Evolutionary conservation across 2,888 invertebrate species (phyloP), one percentile per base, ranked within the genome.

Genomic region (Margaritifera margaritifera): DNA sequence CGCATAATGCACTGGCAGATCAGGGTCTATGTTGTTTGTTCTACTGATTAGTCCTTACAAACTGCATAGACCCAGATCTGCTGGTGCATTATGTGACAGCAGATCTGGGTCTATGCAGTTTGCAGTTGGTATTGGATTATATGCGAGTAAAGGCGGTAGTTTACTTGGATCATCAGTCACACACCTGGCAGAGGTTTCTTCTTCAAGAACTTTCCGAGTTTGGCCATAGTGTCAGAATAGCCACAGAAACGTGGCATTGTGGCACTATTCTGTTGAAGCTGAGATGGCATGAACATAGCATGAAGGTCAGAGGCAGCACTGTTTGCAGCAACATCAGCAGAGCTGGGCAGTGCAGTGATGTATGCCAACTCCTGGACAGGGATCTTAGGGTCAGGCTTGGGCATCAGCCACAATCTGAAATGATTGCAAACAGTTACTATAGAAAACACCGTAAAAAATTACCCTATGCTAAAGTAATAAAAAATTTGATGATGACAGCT

Each of bases 131-230:
- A n/a, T n/a, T n/a, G n/a, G n/a, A n/a, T n/a, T n/a, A n/a, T n/a
- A n/a, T n/a, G n/a, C n/a, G n/a, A n/a, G n/a, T n/a, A n/a, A n/a
- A n/a, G n/a, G n/a, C n/a, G n/a, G n/a, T n/a, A 42, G 15, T 1
- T 42, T 3, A 42, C 42, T 42, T 42, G 15, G 15, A 42, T 42
- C 42, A 42, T 42, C n/a, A 24, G 19, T 19, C 27, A 59, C 64
- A 50, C 55, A 81, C 83, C 84, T 72, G 79, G 81, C n/a, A 84
- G 60, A 15, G 84, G 82, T 20, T 79, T 68, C n/a, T 66, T 69
- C 67, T 82, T 75, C 8, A 81, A 62, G 65, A 72, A 74, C 56
- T 79, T 77, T 57, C 82, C 82, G 6, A 81, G 69, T 57, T 69
- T 72, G 18, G 68, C 73, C 60, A 81, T 56, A 24, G 78, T 79